Base-by-base conservation (phyloP, 2,888 invertebrate species). In the Synanthedon myopaeformis region DNA sequence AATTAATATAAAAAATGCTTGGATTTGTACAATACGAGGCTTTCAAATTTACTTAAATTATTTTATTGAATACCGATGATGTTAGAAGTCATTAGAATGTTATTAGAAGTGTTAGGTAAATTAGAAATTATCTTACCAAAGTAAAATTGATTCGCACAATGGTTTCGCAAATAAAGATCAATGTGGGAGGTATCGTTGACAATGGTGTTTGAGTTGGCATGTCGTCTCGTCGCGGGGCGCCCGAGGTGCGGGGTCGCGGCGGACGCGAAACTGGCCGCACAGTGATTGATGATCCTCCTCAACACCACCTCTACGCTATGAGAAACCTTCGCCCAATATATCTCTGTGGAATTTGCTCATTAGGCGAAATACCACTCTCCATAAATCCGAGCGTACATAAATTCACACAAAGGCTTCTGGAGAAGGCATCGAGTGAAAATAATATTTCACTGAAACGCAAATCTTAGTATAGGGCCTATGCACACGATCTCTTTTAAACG, bases 201-300 rank as follows among this genome's bases (percentile, higher is more conserved):
- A 83, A 83, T 82, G 73, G 78, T 86, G 85, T 87, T 86, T 84
- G 81, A 76, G 74, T 75, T 82, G 79, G 81, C 76, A 84, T 86
- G 35, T 35, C 35, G 35, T 35, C 83, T 83, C 86, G 86, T 84
- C 82, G 77, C 82, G 82, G 80, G 79, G 80, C 74, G 74, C 65
- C 52, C 62, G 63, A 66, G 57, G 64, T 11, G 54, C 51, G 17
- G 54, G 58, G 64, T 61, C 59, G 61, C 59, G 59, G 57, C 56
- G 55, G 51, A 58, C 49, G 58, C 13, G 35, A 35, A 35, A 17
- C 17, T 12, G 49, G 19, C 23, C 23, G 49, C 19, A 17, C 56
- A 64, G 68, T 85, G 85, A 86, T 85, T 84, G 84, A 86, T 86
- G 80, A 74, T 72, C 70, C 61, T 60, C 56, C 63, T 63, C 55